phyloP scores from a whole-genome alignment of 2,888 invertebrate genomes.

The Ramazzottius varieornatus region DNA sequence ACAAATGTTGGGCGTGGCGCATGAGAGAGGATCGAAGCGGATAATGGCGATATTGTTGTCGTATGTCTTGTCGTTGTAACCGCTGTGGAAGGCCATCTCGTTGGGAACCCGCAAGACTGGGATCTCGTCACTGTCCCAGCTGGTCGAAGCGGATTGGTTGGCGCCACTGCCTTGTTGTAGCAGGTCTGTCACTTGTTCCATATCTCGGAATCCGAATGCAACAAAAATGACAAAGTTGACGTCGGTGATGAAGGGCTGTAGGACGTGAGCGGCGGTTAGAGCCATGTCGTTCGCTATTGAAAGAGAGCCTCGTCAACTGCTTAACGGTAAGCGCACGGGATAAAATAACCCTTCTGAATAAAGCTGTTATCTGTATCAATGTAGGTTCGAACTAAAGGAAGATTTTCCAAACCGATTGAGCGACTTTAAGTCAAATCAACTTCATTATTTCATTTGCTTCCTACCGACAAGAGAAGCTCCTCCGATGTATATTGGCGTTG shows the following conservation, averaged over 20 bases:
- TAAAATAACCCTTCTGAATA: too few species aligned
- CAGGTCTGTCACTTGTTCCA: background rate
- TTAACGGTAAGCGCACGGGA: too few species aligned
- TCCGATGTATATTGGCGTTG: background rate
- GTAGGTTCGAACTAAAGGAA: too few species aligned
- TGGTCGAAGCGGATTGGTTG: background rate
- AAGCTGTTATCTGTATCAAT: too few species aligned
- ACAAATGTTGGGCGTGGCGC: background rate
- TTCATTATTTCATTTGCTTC: too few species aligned
- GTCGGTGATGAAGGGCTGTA: background rate
- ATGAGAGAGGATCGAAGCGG: background rate
- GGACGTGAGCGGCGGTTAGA: background rate
- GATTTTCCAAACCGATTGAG: too few species aligned
- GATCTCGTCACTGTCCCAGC: background rate
- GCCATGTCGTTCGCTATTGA: background rate
- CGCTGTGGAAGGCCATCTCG: constrained; percentile 4
- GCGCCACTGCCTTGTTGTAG: background rate
- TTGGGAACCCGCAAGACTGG: background rate
- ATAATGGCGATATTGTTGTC: constrained; percentile 1
- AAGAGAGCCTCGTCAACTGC: too few species aligned
- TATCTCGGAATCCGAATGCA: background rate
- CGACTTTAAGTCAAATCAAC: too few species aligned
- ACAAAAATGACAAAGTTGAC: background rate
- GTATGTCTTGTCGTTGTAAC: constrained; percentile 1
- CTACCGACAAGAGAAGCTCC: background rate